Evolutionary conservation across 2,113 vertebrate genomes (phyloP), one percentile per base, ranked within the genome.

Genomic region (Seriola quinqueradiata): DNA sequence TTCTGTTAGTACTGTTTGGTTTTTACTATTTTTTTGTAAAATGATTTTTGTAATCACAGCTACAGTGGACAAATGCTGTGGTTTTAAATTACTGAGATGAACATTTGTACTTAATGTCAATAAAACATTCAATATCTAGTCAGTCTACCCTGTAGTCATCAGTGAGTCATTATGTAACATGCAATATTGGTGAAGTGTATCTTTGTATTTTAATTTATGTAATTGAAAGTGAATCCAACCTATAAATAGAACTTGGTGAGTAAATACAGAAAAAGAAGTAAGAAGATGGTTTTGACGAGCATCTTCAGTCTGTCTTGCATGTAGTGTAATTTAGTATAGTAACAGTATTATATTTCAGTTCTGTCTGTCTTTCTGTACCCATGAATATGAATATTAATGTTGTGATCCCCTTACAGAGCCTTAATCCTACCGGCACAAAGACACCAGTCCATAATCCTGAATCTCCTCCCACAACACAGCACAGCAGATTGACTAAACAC

Each of bases 401-500:
- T 21, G 81, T 92, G 90, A 94, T 92, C 89, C 81, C 81, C 88
- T 92, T 94, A 90, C 68, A 87, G 70, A 87, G 74, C 70, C 80
- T 42, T 93, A 94, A 94, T 94, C 91, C 93, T 42, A 68, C 71
- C 8, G 11, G 82, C 81, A 90, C 87, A 91, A 92, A 94, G 89
- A 89, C 84, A 89, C 85, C 65, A 60, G 76, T 73, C 83, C 67
- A 82, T 93, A 94, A 94, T 94, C 91, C 93, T 19, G 79, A 84
- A 77, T 85, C 87, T 85, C 86, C 84, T 82, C 84, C 89, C 83
- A 88, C 87, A 85, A 21, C 83, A 60, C 71, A 61, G 54, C 78
- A 14, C 72, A 63, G 55, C 84, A 88, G 83, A 87, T 63, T 73
- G 74, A 85, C 59, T 76, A 32, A 88, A 89, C 57, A 78, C 68